Percentiles rank a stretch among this genome's conserved stretches.
Evolutionary conservation across 2,113 vertebrate genomes (phyloP).

Genomic region (Vanacampus margaritifer): DNA sequence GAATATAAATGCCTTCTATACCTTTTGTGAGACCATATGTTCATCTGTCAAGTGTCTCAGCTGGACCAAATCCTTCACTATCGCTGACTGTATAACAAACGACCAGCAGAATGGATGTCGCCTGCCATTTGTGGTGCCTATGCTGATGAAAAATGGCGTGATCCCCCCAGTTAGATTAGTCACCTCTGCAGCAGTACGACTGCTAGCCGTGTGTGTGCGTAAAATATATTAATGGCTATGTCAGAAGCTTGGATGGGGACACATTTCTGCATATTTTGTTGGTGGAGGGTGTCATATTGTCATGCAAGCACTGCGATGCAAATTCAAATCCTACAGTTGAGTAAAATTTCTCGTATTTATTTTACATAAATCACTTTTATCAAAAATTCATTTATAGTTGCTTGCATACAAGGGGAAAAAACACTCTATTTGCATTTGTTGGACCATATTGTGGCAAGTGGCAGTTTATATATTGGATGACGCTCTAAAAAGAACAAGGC

Average conservation of each 20-base stretch:
- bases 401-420: too few relatives aligned
- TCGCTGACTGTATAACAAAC: slow-evolving; percentile 42
- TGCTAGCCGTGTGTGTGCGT: slow-evolving; percentile 18
- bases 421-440: too few relatives aligned
- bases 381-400: too few relatives aligned
- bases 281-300: too few relatives aligned
- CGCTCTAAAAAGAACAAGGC: too few relatives aligned
- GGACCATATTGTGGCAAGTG: too few relatives aligned
- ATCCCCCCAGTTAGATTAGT: slow-evolving; percentile 61
- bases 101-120: slow-evolving; percentile 59
- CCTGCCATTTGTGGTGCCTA: slow-evolving; percentile 59
- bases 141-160: slow-evolving; percentile 70
- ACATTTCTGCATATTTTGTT: not conserved
- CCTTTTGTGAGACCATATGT: not conserved
- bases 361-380: too few relatives aligned
- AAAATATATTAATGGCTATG: slow-evolving; percentile 42
- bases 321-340: too few relatives aligned
- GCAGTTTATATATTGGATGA: too few relatives aligned
- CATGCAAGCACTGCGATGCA: too few relatives aligned
- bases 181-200: slow-evolving; percentile 41
- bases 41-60: not conserved
- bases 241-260: slow-evolving; percentile 6
- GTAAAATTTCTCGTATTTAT: too few relatives aligned
- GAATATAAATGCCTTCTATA: not conserved
- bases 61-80: not conserved